Base-by-base conservation (phyloP, 2,113 vertebrate genomes). In the Ascaphus truei region DNA sequence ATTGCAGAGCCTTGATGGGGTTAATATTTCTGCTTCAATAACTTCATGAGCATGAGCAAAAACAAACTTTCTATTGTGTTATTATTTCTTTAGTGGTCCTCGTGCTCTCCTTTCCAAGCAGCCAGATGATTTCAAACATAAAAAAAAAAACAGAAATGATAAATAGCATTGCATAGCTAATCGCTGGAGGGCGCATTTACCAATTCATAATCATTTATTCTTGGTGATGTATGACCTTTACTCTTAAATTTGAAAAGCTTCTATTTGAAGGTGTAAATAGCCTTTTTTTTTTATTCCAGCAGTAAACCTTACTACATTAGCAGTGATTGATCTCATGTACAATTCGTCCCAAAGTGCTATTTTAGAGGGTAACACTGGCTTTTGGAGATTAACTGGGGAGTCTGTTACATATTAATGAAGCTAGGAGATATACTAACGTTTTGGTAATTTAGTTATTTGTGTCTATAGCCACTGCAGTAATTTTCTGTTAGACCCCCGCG, bases 141-240 rank as follows among this genome's bases (percentile, higher is more conserved):
- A 83, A 84, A 86, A 80, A 78, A 78, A 84, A 88, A 85, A 84
- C 75, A 84, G 85, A 90, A 84, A 88, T 93, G 93, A 94, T 93
- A 82, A 88, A 93, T 93, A 83, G 86, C 72, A 29, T 85, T 75
- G 80, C 84, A 89, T 85, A 84, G 85, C 83, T 89, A 87, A 91
- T 94, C 82, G 91, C 92, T 91, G 90, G 89, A 89, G 90, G 92
- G 90, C 80, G 83, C 83, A 79, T 92, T 92, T 88, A 87, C 83
- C 85, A 88, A 92, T 94, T 88, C 89, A 88, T 92, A 92, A 93
- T 91, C 86, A 90, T 93, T 93, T 90, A 86, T 92, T 88, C 90
- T 90, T 88, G 86, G 85, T 93, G 92, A 94, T 94, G 83, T 93
- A 93, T 92, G 89, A 86, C 82, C 86, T 85, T 89, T 87, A 90